These are phyloP conservation scores for Didymodactylos carnosus DNA, from an alignment of 2,888 invertebrate species.

Conservation along the genomic window DNA sequence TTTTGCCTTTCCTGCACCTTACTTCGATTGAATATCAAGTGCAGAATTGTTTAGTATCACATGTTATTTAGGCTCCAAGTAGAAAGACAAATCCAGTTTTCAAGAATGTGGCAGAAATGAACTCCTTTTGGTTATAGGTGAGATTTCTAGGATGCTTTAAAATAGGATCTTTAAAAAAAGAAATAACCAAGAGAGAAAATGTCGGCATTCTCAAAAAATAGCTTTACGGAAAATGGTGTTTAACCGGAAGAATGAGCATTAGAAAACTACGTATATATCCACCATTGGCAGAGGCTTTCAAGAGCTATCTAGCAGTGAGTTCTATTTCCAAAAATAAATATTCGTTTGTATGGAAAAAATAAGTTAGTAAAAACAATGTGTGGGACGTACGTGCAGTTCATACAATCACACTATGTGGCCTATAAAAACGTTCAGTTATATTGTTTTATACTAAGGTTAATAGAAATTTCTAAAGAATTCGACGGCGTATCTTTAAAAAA, in stretches of 20 bases:
- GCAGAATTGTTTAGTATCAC: no score
- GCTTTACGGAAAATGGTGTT: no score
- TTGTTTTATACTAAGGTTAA: background rate
- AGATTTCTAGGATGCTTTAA: no score
- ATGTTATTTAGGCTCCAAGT: no score
- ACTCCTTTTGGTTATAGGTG: no score
- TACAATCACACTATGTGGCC: background rate
- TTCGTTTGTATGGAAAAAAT: background rate
- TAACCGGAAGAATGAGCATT: background rate
- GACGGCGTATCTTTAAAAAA: background rate
- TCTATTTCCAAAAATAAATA: background rate
- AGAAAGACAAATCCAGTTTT: no score
- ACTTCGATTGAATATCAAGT: no score
- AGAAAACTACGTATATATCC: background rate
- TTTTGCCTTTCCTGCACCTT: no score
- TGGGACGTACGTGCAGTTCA: background rate
- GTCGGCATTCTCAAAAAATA: background rate
- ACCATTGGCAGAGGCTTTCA: background rate
- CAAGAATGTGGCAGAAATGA: no score
- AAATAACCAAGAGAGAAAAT: background rate
- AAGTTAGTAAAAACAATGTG: background rate
- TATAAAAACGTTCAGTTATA: background rate
- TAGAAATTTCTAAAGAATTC: background rate
- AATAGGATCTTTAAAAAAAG: background rate
- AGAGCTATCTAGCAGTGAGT: background rate